Evolutionary conservation across 2,113 vertebrate genomes (phyloP).

Genomic region (Mola mola): DNA sequence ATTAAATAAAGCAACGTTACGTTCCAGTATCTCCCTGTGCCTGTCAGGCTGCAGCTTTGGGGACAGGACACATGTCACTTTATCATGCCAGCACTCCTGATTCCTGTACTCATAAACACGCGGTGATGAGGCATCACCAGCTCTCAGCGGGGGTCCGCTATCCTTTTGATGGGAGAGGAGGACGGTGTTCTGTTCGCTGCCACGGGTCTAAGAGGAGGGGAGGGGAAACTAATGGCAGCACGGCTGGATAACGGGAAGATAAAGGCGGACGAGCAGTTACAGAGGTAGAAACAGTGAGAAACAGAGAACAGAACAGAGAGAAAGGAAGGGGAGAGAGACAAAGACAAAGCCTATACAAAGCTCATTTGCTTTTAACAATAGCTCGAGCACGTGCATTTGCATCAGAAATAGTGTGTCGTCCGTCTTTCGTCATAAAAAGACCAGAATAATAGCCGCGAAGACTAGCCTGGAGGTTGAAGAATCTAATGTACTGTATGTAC

Average conservation of each 20-base stretch:
- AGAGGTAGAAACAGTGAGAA: background rate
- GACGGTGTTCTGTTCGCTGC: conserved; percentile 51
- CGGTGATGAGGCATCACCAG: conserved; percentile 38
- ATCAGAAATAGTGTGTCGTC: conserved; percentile 28
- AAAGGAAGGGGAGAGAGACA: background rate
- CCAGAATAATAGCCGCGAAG: conserved; percentile 1
- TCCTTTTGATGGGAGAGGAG: conserved; percentile 46
- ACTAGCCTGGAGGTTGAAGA: conserved; percentile 8
- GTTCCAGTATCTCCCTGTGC: no score
- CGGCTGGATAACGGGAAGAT: conserved; percentile 5
- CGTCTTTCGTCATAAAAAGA: conserved; percentile 25
- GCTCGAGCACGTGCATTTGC: conserved; percentile 41
- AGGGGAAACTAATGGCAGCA: conserved; percentile 36
- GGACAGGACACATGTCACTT: no score
- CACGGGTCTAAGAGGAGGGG: conserved; percentile 24
- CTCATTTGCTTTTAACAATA: conserved; percentile 14
- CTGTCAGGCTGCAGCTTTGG: no score
- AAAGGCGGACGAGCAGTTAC: conserved; percentile 16
- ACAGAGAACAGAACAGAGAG: conserved; percentile 8
- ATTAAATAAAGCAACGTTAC: no score
- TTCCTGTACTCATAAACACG: conserved; percentile 40
- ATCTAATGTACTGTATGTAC: no score
- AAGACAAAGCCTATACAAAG: background rate
- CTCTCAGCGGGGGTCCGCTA: conserved; percentile 38
- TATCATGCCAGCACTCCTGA: conserved; percentile 15